A percentile compares a stretch with the other conserved stretches of the same genome.
Conservation (phyloP, 2,888 invertebrate genomes). For the Agrenia bidenticulata region DNA sequence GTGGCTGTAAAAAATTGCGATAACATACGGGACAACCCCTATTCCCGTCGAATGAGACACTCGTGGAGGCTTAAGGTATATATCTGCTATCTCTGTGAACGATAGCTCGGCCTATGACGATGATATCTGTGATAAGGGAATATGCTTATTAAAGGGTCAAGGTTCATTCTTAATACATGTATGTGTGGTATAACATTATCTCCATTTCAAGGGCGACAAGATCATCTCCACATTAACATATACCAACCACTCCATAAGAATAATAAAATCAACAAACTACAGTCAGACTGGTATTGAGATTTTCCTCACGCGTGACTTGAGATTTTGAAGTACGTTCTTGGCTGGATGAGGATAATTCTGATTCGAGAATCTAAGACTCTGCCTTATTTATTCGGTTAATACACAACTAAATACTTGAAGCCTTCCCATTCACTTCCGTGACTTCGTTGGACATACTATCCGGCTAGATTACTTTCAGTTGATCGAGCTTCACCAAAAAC, state of each 20-base stretch:
- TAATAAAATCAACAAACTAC: too few species aligned
- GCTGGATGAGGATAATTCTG: too few species aligned
- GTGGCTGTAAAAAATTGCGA: too few species aligned
- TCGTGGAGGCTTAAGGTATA: not conserved
- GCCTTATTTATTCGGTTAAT: conserved; percentile 8
- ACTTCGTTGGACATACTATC: conserved; percentile 26
- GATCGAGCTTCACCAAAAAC: not conserved
- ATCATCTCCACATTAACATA: conserved; percentile 2
- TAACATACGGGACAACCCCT: too few species aligned
- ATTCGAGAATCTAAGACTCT: not conserved
- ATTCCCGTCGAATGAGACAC: too few species aligned
- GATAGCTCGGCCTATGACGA: too few species aligned
- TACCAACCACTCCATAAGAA: not conserved
- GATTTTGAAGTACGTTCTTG: too few species aligned
- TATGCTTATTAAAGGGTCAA: conserved; percentile 33
- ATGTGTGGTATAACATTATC: not conserved
- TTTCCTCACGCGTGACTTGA: too few species aligned
- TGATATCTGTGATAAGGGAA: not conserved
- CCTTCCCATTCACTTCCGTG: conserved; percentile 44
- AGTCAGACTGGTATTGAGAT: too few species aligned
- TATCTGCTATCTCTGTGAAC: not conserved
- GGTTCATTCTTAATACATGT: conserved; percentile 27
- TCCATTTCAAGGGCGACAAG: conserved; percentile 37
- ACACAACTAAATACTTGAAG: not conserved
- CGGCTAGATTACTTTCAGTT: conserved; percentile 5